These are phyloP conservation scores for Isurus oxyrinchus DNA, from an alignment of 2,113 vertebrate genomes.

Conservation along the genomic window DNA sequence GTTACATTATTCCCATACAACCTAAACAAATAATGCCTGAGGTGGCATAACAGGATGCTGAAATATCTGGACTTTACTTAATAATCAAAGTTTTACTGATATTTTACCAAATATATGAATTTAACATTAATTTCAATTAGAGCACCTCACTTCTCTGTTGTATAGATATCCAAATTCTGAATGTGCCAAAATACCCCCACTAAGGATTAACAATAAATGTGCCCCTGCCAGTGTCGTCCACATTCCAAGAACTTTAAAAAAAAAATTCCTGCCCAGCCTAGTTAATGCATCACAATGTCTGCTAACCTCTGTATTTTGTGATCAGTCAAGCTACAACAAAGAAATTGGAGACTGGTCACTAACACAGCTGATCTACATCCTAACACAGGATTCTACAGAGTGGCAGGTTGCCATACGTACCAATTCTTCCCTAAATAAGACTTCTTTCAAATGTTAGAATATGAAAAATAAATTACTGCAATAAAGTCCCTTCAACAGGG, in stretches of 20 bases:
- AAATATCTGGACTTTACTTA: background rate
- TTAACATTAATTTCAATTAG: background rate
- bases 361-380: background rate
- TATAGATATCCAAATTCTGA: background rate
- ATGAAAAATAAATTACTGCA: too few relatives aligned
- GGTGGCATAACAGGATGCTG: background rate
- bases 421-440: background rate
- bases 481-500: background rate
- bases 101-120: background rate
- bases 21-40: background rate
- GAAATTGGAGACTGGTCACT: background rate
- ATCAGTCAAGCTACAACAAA: background rate
- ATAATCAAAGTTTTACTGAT: background rate
- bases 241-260: background rate
- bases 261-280: background rate
- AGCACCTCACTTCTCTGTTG: background rate
- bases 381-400: background rate
- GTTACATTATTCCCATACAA: conserved; percentile 13
- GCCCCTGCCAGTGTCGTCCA: background rate
- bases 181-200: background rate
- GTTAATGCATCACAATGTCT: background rate
- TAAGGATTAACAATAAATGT: background rate
- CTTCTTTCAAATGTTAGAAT: background rate
- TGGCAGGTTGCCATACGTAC: background rate
- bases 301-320: background rate